A percentile compares a stretch with the other conserved stretches of the same genome.
Evolutionary conservation across 2,113 vertebrate species (phyloP).

Genomic region (Gyps fulvus): DNA sequence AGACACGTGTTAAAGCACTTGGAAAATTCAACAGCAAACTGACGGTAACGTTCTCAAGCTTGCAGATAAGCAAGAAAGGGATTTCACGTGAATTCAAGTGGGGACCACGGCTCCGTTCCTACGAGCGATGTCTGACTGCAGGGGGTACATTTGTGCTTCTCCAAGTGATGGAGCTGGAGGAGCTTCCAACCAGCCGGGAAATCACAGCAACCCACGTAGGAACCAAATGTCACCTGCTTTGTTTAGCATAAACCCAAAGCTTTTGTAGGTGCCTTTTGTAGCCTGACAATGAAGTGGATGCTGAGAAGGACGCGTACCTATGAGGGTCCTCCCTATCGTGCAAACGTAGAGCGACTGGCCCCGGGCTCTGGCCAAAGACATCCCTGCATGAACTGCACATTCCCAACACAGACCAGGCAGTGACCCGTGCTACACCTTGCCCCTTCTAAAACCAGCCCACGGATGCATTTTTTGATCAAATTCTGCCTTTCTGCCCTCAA

Average conservation of each 20-base stretch:
- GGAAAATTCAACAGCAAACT: neutral
- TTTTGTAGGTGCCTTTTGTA: neutral
- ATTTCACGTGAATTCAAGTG: neutral
- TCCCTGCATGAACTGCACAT: neutral
- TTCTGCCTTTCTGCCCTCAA: neutral
- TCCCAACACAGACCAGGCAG: neutral
- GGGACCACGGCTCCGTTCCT: neutral
- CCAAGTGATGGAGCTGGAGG: neutral
- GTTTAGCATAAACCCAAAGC: neutral
- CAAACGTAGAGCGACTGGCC: accelerated
- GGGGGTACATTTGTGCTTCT: neutral
- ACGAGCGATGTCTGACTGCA: neutral
- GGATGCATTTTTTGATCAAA: neutral
- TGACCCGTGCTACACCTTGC: neutral
- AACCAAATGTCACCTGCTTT: neutral
- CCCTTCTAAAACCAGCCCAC: neutral
- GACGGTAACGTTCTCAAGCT: accelerated
- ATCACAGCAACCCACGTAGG: accelerated
- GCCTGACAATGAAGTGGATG: neutral
- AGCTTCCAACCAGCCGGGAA: neutral
- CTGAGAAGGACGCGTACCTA: neutral
- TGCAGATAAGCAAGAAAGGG: neutral
- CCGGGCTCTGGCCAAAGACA: neutral
- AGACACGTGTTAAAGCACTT: neutral
- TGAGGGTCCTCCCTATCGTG: neutral